phyloP scores from a whole-genome alignment of 1,140 invertebrate genomes.

The Habropoda laboriosa region DNA sequence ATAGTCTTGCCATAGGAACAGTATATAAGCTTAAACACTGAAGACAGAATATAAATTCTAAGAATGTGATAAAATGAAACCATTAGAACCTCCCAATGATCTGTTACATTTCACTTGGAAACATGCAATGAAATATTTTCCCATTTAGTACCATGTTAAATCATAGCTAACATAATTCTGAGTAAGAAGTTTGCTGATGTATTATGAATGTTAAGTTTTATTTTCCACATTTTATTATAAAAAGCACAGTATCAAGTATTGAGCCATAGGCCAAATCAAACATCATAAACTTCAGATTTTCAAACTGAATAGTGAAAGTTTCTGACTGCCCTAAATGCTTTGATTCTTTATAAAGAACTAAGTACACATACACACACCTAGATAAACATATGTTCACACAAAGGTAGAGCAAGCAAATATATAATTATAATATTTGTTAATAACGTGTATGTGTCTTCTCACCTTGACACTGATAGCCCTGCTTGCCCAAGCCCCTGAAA shows the following conservation, averaged over 20 bases:
- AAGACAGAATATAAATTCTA: slow-evolving; percentile 41
- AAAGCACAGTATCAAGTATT: slow-evolving; percentile 41
- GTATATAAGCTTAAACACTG: slow-evolving; percentile 34
- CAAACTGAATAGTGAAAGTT: slow-evolving; percentile 36
- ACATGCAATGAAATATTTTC: slow-evolving; percentile 43
- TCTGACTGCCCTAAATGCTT: slow-evolving; percentile 26
- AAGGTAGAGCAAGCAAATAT: slow-evolving; percentile 73
- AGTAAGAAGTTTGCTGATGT: slow-evolving; percentile 11
- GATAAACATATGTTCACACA: slow-evolving; percentile 65
- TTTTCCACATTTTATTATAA: slow-evolving; percentile 25
- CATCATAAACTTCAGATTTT: slow-evolving; percentile 8
- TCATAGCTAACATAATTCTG: slow-evolving; percentile 15
- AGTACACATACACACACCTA: slow-evolving; percentile 56
- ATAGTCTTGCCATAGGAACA: slow-evolving; percentile 39
- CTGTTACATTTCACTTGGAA: slow-evolving; percentile 9
- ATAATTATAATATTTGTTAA: slow-evolving; percentile 79
- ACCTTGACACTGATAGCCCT: slow-evolving; percentile 99
- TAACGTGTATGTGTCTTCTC: slow-evolving; percentile 84
- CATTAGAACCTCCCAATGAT: slow-evolving; percentile 7
- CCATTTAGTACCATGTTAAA: slow-evolving; percentile 30
- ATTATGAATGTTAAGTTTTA: slow-evolving; percentile 32
- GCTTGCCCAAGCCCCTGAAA: slow-evolving; percentile 98
- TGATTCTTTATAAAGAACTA: slow-evolving; percentile 38
- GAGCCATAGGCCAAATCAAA: slow-evolving; percentile 33
- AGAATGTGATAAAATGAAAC: slow-evolving; percentile 23